These are phyloP conservation scores for Prunella fulvescens DNA, from an alignment of 2,113 vertebrate species.

Conservation along the genomic window DNA sequence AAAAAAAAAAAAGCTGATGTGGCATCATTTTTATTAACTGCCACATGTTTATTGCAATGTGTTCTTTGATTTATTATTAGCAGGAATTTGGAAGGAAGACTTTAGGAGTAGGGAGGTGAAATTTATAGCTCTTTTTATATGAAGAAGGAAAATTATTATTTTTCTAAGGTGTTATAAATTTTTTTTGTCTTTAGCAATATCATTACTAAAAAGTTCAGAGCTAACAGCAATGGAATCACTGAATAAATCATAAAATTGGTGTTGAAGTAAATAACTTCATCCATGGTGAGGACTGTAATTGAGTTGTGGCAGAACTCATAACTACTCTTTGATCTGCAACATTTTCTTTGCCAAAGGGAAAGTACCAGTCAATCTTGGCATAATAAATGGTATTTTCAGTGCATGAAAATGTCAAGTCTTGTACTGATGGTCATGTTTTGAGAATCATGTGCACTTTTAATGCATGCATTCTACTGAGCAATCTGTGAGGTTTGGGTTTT, in stretches of 20 bases:
- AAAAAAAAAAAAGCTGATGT: not conserved
- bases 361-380: not conserved
- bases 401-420: not conserved
- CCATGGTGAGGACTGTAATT: not conserved
- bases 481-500: not conserved
- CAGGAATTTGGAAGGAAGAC: not conserved
- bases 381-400: not conserved
- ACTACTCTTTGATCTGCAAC: not conserved
- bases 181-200: conserved; percentile 7
- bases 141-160: not conserved
- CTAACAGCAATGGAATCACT: not conserved
- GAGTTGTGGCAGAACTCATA: not conserved
- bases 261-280: conserved; percentile 37
- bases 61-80: not conserved
- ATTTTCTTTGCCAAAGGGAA: conserved; percentile 17
- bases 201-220: not conserved
- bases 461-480: not conserved
- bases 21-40: not conserved
- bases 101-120: not conserved
- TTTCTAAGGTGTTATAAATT: not conserved
- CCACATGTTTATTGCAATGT: not conserved
- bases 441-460: not conserved
- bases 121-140: not conserved
- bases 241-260: conserved; percentile 47
- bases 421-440: not conserved